Evolutionary conservation across 2,797 vertebrate genomes (phyloP).

Genomic region (Lacerta agilis): DNA sequence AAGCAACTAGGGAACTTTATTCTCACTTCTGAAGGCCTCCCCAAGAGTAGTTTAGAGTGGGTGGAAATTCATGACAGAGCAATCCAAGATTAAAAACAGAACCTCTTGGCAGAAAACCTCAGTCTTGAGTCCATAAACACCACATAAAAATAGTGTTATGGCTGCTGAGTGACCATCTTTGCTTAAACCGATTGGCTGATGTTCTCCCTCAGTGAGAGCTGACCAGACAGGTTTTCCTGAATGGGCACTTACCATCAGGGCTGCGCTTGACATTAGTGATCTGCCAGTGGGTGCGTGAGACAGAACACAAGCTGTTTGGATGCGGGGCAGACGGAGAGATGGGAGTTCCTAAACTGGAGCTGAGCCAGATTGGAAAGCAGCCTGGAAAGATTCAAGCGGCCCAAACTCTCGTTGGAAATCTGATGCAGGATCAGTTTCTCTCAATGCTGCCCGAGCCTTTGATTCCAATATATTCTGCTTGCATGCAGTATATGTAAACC

Average conservation of each 20-base stretch:
- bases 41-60: background rate
- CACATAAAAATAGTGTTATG: background rate
- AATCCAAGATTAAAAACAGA: slow-evolving; percentile 47
- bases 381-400: background rate
- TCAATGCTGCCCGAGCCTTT: background rate
- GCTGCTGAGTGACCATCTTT: background rate
- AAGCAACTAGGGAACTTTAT: slow-evolving; percentile 11
- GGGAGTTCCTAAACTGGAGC: background rate
- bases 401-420: background rate
- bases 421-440: background rate
- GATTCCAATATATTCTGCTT: background rate
- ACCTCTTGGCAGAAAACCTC: slow-evolving; percentile 25
- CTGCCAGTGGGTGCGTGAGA: background rate
- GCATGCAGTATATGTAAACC: background rate
- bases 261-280: background rate
- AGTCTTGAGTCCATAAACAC: background rate
- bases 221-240: background rate
- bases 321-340: background rate
- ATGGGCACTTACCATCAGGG: background rate
- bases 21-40: background rate
- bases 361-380: background rate
- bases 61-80: background rate
- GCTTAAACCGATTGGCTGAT: background rate
- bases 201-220: background rate
- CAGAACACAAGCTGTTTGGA: background rate